Evolutionary conservation across 2,113 vertebrate species (phyloP), one percentile per base, ranked within the genome.

Genomic region (Varanus salvator): DNA sequence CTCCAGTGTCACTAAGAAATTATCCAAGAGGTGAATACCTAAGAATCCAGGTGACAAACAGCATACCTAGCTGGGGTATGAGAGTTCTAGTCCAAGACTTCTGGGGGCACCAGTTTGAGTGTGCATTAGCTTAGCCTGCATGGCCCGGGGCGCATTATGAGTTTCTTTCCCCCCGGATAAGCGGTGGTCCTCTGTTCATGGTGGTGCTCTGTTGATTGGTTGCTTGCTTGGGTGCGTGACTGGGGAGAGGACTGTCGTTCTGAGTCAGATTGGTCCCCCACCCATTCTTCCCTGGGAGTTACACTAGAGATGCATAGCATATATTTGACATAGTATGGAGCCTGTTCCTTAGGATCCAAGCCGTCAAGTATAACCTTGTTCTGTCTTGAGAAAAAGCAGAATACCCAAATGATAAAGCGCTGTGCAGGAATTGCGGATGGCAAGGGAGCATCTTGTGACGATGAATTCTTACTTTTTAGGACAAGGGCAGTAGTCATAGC

Each of bases 401-500:
- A 66, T 48, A n/a, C 23, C 25, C 76, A 81, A 93, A 34, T 83
- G 0, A n/a, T 84, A 88, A 90, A 50, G 48, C 50, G 23, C 2
- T n/a, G 69, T 29, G 21, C 54, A 44, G 8, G n/a, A 60, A 60
- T 60, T 69, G 0, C 80, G 60, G 87, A 6, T 82, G 4, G 75
- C 84, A 89, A 84, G 68, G 92, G 91, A 89, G 64, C 72, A 86
- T 78, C 89, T 90, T 92, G 15, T 90, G 48, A 93, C 89, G 78
- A 60, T 12, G 84, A 87, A 71, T 52, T 94, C n/a, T 93, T 71
- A 88, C 1, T 94, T 86, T 77, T 71, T 94, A 99, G 99, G 97
- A 98, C 98, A 87, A 98, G 98, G 80, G 98, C 99, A 0, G 98
- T 99, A 80, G 95, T 99, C 93, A 97, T 97, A 94, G 97, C 99